A percentile compares a stretch with the other conserved stretches of the same genome.
Evolutionary conservation across 2,113 vertebrate genomes (phyloP).

Genomic region (Scytalopus superciliaris): DNA sequence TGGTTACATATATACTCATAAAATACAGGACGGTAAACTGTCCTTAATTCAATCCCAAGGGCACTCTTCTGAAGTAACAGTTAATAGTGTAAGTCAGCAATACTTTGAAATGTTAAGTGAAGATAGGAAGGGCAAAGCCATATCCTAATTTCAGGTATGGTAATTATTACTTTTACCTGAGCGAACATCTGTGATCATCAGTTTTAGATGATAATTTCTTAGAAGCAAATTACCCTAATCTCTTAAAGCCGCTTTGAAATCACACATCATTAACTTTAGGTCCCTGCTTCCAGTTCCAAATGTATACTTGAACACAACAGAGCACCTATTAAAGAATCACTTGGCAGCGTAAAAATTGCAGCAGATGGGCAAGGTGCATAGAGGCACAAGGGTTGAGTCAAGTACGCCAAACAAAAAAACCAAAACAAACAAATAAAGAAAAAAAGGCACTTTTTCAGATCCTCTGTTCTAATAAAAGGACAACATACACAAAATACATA

Average conservation of each 20-base stretch:
- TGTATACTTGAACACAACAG: not conserved
- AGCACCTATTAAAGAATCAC: not conserved
- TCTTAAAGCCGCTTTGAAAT: constrained; percentile 26
- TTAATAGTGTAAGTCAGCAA: not conserved
- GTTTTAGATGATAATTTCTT: constrained; percentile 15
- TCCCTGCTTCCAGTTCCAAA: not conserved
- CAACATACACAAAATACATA: not conserved
- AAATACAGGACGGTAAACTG: not conserved
- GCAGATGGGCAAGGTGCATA: constrained; percentile 8
- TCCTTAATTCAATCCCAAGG: not conserved
- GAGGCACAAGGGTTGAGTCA: not conserved
- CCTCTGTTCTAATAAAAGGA: not conserved
- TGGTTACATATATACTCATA: not conserved
- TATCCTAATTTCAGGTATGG: not conserved
- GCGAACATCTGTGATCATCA: constrained; percentile 20
- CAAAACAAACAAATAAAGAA: not conserved
- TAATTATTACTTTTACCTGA: not conserved
- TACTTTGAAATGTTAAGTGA: not conserved
- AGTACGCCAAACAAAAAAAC: not conserved
- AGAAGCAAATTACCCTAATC: not conserved
- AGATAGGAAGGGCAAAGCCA: not conserved
- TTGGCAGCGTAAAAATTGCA: not conserved
- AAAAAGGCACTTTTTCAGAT: not conserved
- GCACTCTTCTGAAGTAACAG: not conserved
- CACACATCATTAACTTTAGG: not conserved